Evolutionary conservation across 2,888 invertebrate genomes (phyloP).

Genomic region (Balanococcus diminutus): DNA sequence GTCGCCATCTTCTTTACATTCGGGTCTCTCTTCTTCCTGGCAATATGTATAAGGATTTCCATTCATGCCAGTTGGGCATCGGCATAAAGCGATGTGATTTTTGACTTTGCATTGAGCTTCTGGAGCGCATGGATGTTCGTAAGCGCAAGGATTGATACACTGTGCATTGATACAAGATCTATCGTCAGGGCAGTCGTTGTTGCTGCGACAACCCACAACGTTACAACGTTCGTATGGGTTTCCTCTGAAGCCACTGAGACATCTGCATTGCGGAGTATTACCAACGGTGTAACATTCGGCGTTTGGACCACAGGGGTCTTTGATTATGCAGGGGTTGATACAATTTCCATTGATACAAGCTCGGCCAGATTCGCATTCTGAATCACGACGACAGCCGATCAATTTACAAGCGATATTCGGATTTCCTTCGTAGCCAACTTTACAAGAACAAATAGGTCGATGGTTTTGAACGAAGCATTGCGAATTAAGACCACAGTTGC

Average conservation of each 20-base stretch:
- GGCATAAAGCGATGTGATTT: slow-evolving; percentile 83
- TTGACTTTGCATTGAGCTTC: slow-evolving; percentile 80
- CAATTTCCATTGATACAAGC: slow-evolving; percentile 86
- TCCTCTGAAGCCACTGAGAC: slow-evolving; percentile 79
- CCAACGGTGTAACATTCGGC: slow-evolving; percentile 79
- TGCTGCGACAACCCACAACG: slow-evolving; percentile 82
- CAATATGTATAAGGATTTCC: slow-evolving; percentile 86
- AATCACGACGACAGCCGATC: slow-evolving; percentile 79
- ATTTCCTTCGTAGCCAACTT: slow-evolving; percentile 83
- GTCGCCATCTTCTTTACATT: slow-evolving; percentile 81
- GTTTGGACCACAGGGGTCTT: slow-evolving; percentile 80
- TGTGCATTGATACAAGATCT: slow-evolving; percentile 84
- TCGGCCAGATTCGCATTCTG: slow-evolving; percentile 82
- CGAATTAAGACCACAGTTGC: slow-evolving; percentile 84
- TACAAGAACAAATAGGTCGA: slow-evolving; percentile 84
- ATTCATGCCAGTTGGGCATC: slow-evolving; percentile 75
- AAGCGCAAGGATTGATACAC: slow-evolving; percentile 83
- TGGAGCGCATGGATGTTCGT: slow-evolving; percentile 76
- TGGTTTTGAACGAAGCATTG: slow-evolving; percentile 82
- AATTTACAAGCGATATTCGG: slow-evolving; percentile 80
- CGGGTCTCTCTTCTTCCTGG: slow-evolving; percentile 72
- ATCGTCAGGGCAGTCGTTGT: slow-evolving; percentile 85
- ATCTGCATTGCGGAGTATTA: slow-evolving; percentile 78
- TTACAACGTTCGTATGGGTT: slow-evolving; percentile 77
- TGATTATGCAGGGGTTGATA: slow-evolving; percentile 81